A percentile compares a stretch with the other conserved stretches of the same genome.
These are phyloP conservation scores for Edolisoma coerulescens DNA, from an alignment of 2,113 vertebrate species.

Conservation along the genomic window DNA sequence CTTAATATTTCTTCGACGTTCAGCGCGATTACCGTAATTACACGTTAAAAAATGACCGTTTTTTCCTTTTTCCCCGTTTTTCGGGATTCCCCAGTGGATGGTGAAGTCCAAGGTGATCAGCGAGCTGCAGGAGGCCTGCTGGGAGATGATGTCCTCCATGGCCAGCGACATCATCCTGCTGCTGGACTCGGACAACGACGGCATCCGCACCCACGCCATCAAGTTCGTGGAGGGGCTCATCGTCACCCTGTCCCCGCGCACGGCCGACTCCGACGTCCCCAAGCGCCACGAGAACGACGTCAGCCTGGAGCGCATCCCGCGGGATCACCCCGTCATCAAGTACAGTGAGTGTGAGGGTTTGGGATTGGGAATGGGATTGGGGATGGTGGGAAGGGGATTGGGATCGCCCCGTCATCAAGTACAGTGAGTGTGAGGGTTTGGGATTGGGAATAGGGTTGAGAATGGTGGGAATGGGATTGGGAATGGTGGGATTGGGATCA, in stretches of 20 bases:
- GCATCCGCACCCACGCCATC: constrained; percentile 92
- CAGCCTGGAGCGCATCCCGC: constrained; percentile 88
- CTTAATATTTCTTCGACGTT: too few species aligned
- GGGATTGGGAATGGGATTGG: constrained; percentile 60
- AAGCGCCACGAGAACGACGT: constrained; percentile 87
- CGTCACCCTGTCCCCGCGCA: constrained; percentile 84
- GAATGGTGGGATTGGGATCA: too few species aligned
- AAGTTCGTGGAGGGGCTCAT: constrained; percentile 94
- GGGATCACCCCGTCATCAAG: constrained; percentile 88
- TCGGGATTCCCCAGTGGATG: not conserved
- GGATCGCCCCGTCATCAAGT: not conserved
- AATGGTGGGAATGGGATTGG: too few species aligned
- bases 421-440: too few species aligned
- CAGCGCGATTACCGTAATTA: too few species aligned
- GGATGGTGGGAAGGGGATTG: not conserved
- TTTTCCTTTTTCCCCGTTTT: not conserved
- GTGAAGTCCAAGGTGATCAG: not conserved
- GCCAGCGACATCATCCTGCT: constrained; percentile 84
- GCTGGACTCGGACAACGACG: constrained; percentile 93
- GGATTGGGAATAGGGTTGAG: too few species aligned
- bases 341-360: constrained; percentile 68
- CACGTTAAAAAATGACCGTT: accelerated
- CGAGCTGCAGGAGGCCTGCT: constrained; percentile 91
- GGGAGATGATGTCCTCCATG: constrained; percentile 92
- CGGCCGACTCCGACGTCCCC: constrained; percentile 85